Base-by-base conservation (phyloP, 2,888 invertebrate species). In the Helleia helle region DNA sequence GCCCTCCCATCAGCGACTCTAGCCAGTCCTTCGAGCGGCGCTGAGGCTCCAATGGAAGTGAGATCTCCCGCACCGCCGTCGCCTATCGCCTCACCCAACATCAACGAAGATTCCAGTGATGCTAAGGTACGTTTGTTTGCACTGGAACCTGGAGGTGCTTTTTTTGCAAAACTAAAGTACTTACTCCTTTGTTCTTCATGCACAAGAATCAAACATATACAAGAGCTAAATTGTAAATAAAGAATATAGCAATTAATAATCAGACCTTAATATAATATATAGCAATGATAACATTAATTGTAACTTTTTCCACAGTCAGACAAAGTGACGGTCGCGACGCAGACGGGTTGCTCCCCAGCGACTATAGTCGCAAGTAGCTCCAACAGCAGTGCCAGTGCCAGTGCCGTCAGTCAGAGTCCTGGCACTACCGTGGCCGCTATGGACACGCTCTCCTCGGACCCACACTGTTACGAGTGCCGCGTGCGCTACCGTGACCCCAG, bases 381-480 rank as follows among this genome's bases (percentile, higher is more conserved):
- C 12, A 30, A 13, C 13, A 34, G 22, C 24, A 37, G 28, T 8
- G 52, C 56, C 13, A 48, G 55, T 7, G 50, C 61, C 29, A 48
- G n/a, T n/a, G n/a, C 48, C 22, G 53, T 15, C 30, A 15, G 30
- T 15, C 30, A 30, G 30, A n/a, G 51, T 36, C 46, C 42, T 22
- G 52, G 51, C 41, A 55, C 44, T 15, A 45, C 28, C 18, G 43
- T 30, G 12, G 45, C 40, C 34, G 47, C 51, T 24, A 40, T 56
- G 4, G 40, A 49, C 0, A 72, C 93, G 62, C 88, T 93, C 79
- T 89, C 91, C 7, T 77, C 91, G 7, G 96, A 97, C 68, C 91
- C 91, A 26, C 92, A 95, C 68, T 98, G 97, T 81, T 93, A 94
- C 70, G 95, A 96, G 75, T 98, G 97, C 77, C 94, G 94, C 75